phyloP scores from a whole-genome alignment of 2,888 invertebrate species.

The Eurytoma californica region DNA sequence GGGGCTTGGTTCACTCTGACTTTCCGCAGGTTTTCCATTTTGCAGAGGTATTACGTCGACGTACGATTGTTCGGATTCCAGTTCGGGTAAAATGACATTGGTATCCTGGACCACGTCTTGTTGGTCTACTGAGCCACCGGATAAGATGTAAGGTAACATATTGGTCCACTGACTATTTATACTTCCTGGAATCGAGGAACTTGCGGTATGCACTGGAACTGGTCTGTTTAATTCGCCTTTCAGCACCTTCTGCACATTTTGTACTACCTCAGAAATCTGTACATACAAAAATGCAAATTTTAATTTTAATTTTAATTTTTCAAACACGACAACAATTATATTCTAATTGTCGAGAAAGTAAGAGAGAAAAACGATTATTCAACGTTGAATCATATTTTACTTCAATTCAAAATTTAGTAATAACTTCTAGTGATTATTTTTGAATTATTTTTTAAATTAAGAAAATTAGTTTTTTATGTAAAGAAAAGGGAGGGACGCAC shows the following conservation, averaged over 20 bases:
- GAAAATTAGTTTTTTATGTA: too few species aligned
- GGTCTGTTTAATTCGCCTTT: constrained; percentile 84
- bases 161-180: constrained; percentile 81
- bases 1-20: not conserved
- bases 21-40: constrained; percentile 4
- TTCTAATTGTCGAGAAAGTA: too few species aligned
- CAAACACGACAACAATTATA: too few species aligned
- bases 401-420: too few species aligned
- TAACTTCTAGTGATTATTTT: not conserved
- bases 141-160: constrained; percentile 87
- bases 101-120: constrained; percentile 44
- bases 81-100: constrained; percentile 35
- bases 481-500: constrained; percentile 52
- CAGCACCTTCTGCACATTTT: constrained; percentile 88
- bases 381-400: too few species aligned
- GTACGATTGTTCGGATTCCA: constrained; percentile 36
- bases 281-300: constrained; percentile 25
- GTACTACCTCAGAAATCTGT: constrained; percentile 85
- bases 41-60: constrained; percentile 43
- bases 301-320: too few species aligned
- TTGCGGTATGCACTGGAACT: constrained; percentile 63
- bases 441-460: not conserved
- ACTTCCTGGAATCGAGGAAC: constrained; percentile 71
- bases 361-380: too few species aligned
- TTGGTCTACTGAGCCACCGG: constrained; percentile 77